Evolutionary conservation across 2,888 invertebrate species (phyloP).

Genomic region (Nomada ferruginata): DNA sequence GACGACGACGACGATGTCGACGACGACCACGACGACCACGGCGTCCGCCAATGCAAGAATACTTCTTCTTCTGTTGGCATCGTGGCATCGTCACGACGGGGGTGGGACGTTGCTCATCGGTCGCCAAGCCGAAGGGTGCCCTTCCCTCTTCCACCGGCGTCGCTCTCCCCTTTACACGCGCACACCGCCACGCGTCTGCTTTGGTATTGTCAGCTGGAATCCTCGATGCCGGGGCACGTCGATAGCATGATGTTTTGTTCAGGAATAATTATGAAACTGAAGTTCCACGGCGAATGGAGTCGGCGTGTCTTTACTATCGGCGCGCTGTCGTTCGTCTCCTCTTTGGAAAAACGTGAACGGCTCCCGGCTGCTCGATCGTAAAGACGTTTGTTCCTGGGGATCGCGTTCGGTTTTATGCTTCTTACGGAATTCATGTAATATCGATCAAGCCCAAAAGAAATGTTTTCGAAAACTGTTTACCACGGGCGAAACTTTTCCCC

Average conservation of each 20-base stretch:
- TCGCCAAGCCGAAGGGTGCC: conserved; percentile 75
- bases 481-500: neutral
- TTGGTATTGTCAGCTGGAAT: conserved; percentile 56
- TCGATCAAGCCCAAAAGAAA: conserved; percentile 25
- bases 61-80: conserved; percentile 73
- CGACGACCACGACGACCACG: conserved; percentile 52
- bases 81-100: conserved; percentile 68
- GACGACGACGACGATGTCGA: conserved; percentile 55
- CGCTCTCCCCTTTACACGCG: conserved; percentile 23
- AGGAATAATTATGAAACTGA: conserved; percentile 46
- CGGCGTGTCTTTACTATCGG: conserved; percentile 19
- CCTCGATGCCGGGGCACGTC: conserved; percentile 47
- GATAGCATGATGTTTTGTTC: conserved; percentile 48
- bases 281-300: conserved; percentile 2
- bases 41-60: conserved; percentile 73
- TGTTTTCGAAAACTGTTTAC: conserved; percentile 40
- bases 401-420: conserved; percentile 36
- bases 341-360: conserved; percentile 13
- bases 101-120: conserved; percentile 67
- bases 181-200: conserved; percentile 46
- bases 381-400: conserved; percentile 27
- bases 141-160: conserved; percentile 36
- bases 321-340: neutral
- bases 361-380: neutral
- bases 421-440: conserved; percentile 35